Base-by-base conservation (phyloP, 2,888 invertebrate genomes). In the Eretmocerus hayati region DNA sequence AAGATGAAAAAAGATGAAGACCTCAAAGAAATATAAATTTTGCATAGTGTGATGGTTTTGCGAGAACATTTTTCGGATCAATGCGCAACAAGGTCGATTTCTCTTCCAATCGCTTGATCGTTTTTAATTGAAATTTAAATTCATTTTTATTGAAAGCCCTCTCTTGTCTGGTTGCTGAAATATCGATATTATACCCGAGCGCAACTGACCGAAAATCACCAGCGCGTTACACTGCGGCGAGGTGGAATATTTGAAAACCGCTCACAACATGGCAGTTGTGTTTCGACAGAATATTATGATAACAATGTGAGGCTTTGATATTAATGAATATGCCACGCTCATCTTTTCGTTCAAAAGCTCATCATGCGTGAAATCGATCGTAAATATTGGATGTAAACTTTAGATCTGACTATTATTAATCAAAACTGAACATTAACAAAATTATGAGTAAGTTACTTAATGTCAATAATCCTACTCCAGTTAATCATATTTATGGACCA, bases 91-190 rank as follows among this genome's bases (percentile, higher is more conserved):
- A 50, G 46, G 53, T 43, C 47, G 44, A 47, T 50, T 53, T 39
- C 47, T 46, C 38, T 35, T 35, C 23, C 23, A 16, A 9, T 11
- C 42, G 31, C 31, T 39, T 52, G 42, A 46, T 49, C 41, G 42
- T 38, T 50, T 46, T 46, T 44, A 52, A 52, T 52, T 52, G 46
- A 48, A 48, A 48, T 46, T 46, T 39, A 40, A 43, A 52, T 52
- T 42, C 40, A 20, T 43, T 48, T 40, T 46, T 31, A 43, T 43
- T 39, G 16, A 37, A 41, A 43, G 37, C 36, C 33, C 20, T 1
- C 16, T 19, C 16, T 5, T n/a, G 16, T n/a, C 3, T 5, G n/a
- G n/a, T 11, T 9, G 4, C 21, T 35, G 35, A 36, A 43, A 36
- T 43, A 43, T 31, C 35, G 42, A 50, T 46, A 42, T 46, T 46